A percentile compares a stretch with the other conserved stretches of the same genome.
Evolutionary conservation across 1,140 invertebrate species (phyloP).

Genomic region (Anastrepha ludens): DNA sequence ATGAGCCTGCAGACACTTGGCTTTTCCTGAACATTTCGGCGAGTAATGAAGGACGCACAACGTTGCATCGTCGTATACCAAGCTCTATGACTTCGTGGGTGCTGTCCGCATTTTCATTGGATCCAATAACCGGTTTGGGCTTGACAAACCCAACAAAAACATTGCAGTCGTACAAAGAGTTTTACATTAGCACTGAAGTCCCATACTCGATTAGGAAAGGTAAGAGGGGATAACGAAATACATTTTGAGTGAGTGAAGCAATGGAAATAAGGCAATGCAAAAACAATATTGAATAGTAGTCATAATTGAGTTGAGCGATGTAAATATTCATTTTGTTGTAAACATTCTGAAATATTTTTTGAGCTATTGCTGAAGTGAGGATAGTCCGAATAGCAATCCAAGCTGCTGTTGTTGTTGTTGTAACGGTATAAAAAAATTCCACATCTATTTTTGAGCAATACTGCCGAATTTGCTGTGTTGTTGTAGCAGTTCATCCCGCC

Average conservation of each 20-base stretch:
- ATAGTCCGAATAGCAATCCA: too few relatives aligned
- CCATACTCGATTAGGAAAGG: conserved; percentile 93
- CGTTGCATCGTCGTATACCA: conserved; percentile 80
- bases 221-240: neutral
- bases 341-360: too few relatives aligned
- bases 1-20: conserved; percentile 86
- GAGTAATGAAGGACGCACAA: conserved; percentile 74
- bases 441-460: too few relatives aligned
- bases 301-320: neutral
- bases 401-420: too few relatives aligned
- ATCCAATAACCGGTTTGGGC: conserved; percentile 89
- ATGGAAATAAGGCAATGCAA: too few relatives aligned
- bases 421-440: too few relatives aligned
- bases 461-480: too few relatives aligned
- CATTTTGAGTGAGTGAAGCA: too few relatives aligned
- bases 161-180: conserved; percentile 90
- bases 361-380: too few relatives aligned
- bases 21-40: conserved; percentile 88
- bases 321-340: neutral
- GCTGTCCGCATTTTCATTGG: conserved; percentile 93
- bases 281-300: neutral
- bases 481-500: too few relatives aligned
- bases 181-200: conserved; percentile 87
- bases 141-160: conserved; percentile 82
- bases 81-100: conserved; percentile 95